A percentile compares a stretch with the other conserved stretches of the same genome.
Conservation (phyloP, 2,113 vertebrate genomes). For the Solea solea region DNA sequence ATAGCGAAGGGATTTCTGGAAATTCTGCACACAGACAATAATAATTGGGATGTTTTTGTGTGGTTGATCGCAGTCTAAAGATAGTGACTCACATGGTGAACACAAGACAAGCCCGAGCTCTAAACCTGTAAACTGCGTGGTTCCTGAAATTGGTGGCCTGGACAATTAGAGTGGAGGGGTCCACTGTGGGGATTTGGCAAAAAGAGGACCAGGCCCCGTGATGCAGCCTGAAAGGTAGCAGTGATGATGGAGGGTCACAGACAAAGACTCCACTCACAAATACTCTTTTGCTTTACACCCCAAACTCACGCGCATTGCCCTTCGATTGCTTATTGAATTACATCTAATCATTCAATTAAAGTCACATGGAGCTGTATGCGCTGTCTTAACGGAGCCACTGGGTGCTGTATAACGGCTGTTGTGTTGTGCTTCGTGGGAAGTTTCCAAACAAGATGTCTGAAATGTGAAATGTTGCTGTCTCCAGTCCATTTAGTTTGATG, state of each 20-base stretch:
- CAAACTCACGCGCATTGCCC: slow-evolving; percentile 77
- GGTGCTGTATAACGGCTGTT: slow-evolving; percentile 61
- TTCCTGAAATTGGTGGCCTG: slow-evolving; percentile 59
- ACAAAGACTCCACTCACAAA: slow-evolving; percentile 79
- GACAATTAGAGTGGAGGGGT: slow-evolving; percentile 59
- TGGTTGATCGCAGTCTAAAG: slow-evolving; percentile 56
- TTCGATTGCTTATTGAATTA: slow-evolving; percentile 84
- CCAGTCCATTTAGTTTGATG: slow-evolving; percentile 1
- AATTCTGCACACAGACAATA: slow-evolving; percentile 41
- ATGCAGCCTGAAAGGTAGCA: slow-evolving; percentile 75
- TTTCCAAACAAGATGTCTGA: slow-evolving; percentile 71
- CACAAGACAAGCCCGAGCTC: slow-evolving; percentile 51
- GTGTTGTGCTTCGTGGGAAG: slow-evolving; percentile 76
- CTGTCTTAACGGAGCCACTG: slow-evolving; percentile 55
- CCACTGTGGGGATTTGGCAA: slow-evolving; percentile 60
- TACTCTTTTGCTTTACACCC: slow-evolving; percentile 79
- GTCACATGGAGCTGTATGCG: slow-evolving; percentile 80
- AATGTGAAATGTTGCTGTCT: slow-evolving; percentile 32
- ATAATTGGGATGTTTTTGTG: slow-evolving; percentile 53
- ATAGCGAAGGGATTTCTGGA: slow-evolving; percentile 41
- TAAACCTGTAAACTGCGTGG: slow-evolving; percentile 60
- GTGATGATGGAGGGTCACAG: slow-evolving; percentile 50
- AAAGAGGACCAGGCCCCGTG: slow-evolving; percentile 62
- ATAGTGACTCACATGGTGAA: slow-evolving; percentile 73
- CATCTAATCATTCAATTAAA: slow-evolving; percentile 82